Conservation (phyloP, 1,140 invertebrate species). For the Chrysomallon squamiferum region DNA sequence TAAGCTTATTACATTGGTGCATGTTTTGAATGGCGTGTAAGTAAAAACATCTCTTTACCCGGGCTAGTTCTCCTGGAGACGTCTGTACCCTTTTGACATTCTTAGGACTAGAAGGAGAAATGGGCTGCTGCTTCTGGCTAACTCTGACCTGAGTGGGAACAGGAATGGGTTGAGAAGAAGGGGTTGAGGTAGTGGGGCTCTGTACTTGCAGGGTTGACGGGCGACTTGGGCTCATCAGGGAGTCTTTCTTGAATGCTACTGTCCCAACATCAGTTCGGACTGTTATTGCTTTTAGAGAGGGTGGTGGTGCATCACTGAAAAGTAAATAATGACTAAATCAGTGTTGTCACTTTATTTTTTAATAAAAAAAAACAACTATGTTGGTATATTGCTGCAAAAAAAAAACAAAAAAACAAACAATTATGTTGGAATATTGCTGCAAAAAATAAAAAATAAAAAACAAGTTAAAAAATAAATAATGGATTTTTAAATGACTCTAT, state of each 20-base stretch:
- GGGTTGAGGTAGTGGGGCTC: slow-evolving; percentile 16
- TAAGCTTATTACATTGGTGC: too few relatives aligned
- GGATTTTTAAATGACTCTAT: too few relatives aligned
- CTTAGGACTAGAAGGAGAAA: slow-evolving; percentile 33
- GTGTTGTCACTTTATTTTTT: not conserved
- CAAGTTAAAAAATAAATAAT: too few relatives aligned
- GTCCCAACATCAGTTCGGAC: slow-evolving; percentile 24
- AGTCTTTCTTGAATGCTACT: slow-evolving; percentile 29
- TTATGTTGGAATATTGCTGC: too few relatives aligned
- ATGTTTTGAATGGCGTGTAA: too few relatives aligned
- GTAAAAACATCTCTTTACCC: too few relatives aligned
- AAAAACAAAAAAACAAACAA: too few relatives aligned
- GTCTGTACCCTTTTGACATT: slow-evolving; percentile 21
- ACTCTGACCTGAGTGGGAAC: slow-evolving; percentile 75
- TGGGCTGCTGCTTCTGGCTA: slow-evolving; percentile 63
- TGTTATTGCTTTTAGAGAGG: slow-evolving; percentile 19
- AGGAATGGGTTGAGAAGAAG: slow-evolving; percentile 72
- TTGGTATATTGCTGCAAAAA: too few relatives aligned
- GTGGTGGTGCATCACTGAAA: slow-evolving; percentile 12
- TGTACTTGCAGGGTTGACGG: slow-evolving; percentile 46
- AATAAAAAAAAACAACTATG: too few relatives aligned
- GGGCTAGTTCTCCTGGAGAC: slow-evolving; percentile 11
- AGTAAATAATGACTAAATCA: not conserved
- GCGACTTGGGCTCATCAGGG: slow-evolving; percentile 36
- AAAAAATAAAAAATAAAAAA: too few relatives aligned